Base-by-base conservation (phyloP, 2,113 vertebrate genomes). In the Tragelaphus strepsiceros region DNA sequence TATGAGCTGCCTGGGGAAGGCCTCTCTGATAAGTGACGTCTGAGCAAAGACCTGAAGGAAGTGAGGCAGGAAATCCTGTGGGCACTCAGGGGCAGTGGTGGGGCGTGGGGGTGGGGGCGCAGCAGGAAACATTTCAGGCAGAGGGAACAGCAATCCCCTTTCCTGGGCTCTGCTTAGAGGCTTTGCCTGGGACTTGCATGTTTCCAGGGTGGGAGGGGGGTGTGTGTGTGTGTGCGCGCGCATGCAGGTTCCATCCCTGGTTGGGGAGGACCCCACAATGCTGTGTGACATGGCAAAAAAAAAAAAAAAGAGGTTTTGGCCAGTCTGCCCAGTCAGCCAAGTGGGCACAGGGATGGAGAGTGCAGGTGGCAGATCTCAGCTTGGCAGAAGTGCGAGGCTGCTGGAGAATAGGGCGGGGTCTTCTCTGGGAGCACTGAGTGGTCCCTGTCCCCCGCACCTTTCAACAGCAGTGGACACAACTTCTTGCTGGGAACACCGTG, bases 201-300 rank as follows among this genome's bases (percentile, higher is more conserved):
- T 35, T 74, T 74, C 71, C 35, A 74, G 21, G 11, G 71, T 5
- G 0, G 10, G 67, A 0, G 30, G 9, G 62, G 61, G 15, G 61
- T n/a, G 32, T 8, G 4, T 10, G 22, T 4, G 62, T 1, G 64
- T 0, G 59, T 13, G 0, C 13, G 17, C 19, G 64, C 0, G 59
- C 28, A 0, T 5, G 17, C 19, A 39, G 67, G 67, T 39, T 74
- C 67, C 67, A 39, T 74, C 35, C 67, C 67, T 43, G 67, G 67
- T 39, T 74, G 35, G 67, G 67, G 67, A 74, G 35, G 10, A 74
- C 21, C 67, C 21, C 67, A 74, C 35, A 74, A 74, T 74, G 67
- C 67, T 74, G 21, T 1, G 10, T 74, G 35, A 74, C 35, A 39
- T 39, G 21, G 35, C 19, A 5, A 74, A 21, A 39, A 74, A 21